Base-by-base conservation (phyloP, 2,113 vertebrate species). In the Actenoides lindsayi region DNA sequence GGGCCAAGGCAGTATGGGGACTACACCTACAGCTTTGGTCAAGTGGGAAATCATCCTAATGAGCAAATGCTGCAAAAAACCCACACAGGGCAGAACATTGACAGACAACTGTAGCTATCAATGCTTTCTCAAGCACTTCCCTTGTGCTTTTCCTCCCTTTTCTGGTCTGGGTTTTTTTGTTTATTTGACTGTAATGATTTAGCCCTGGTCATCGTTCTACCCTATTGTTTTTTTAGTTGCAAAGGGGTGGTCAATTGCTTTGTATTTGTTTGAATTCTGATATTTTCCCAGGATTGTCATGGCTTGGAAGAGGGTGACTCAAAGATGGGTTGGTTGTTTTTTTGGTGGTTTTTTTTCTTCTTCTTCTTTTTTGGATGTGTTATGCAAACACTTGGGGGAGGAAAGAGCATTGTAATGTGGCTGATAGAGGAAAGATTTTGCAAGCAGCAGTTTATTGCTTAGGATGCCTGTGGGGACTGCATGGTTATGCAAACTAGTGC, bases 381-480 rank as follows among this genome's bases (percentile, higher is more conserved):
- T 96, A 90, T 28, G 69, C 73, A 90, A 81, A 75, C 64, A 16
- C 39, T 81, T 41, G 5, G 14, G 60, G 42, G 77, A 93, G 69
- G 31, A 92, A 79, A 67, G 57, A 71, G 39, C 44, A 44, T 64
- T 92, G 83, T 92, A 25, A 78, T 82, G 83, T 57, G 75, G 19
- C 73, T 90, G 94, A 93, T 68, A 94, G 76, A 96, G 79, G 73
- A 64, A 90, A 50, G 64, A 64, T 96, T 92, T 93, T 93, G 92
- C 86, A 97, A 95, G 90, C 69, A 89, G 76, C 62, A 87, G 33
- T 93, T 89, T 71, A 74, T 86, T 96, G 91, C 94, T 93, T 81
- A 28, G 76, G 69, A 68, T 93, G 90, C 90, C 94, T 71, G 23
- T 63, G 50, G 94, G 79, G 77, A 81, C 41, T 84, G 90, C 73